These are phyloP conservation scores for Polyergus mexicanus DNA, from an alignment of 1,140 invertebrate genomes.

Conservation along the genomic window DNA sequence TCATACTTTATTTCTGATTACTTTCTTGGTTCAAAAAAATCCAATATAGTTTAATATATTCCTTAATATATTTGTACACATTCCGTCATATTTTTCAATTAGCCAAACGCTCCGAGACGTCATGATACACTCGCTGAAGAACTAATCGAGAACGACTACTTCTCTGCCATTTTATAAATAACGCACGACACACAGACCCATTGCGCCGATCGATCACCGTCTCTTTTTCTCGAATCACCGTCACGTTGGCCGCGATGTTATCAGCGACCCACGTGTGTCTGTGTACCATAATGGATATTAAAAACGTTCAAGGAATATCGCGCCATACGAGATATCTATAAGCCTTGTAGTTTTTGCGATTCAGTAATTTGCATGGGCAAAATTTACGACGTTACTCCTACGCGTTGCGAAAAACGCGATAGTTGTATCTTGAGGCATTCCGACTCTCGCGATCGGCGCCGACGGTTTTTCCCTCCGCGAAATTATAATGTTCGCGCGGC, in stretches of 20 bases:
- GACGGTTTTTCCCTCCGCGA: constrained; percentile 33
- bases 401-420: constrained; percentile 14
- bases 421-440: constrained; percentile 7
- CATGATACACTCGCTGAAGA: constrained; percentile 8
- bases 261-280: constrained; percentile 8
- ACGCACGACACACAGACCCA: constrained; percentile 11
- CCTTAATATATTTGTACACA: constrained; percentile 39
- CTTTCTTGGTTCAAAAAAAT: neutral
- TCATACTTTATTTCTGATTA: constrained; percentile 30
- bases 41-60: constrained; percentile 21
- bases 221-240: constrained; percentile 19
- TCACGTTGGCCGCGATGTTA: constrained; percentile 28
- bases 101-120: constrained; percentile 20
- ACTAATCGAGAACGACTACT: constrained; percentile 25
- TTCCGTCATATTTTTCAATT: constrained; percentile 41
- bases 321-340: neutral
- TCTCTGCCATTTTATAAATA: constrained; percentile 53
- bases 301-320: constrained; percentile 16
- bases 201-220: constrained; percentile 50
- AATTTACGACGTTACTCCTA: constrained; percentile 33
- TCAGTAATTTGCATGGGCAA: constrained; percentile 21
- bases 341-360: neutral
- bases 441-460: constrained; percentile 2
- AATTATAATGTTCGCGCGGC: constrained; percentile 47
- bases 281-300: constrained; percentile 36